These are phyloP conservation scores for Electrophaes corylata DNA, from an alignment of 2,888 invertebrate genomes.

Conservation along the genomic window DNA sequence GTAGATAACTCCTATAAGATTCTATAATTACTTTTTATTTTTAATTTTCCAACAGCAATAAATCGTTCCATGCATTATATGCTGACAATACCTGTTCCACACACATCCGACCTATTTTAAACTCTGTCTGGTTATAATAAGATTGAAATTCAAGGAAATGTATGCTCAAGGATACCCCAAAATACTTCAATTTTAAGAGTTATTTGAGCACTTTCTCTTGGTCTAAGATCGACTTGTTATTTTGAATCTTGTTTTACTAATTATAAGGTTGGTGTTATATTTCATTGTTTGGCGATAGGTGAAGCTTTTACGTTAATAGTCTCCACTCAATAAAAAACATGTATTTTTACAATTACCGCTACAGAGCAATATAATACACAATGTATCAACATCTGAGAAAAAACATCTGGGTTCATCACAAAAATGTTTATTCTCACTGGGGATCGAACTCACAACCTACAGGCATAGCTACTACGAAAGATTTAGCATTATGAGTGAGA, in stretches of 20 bases:
- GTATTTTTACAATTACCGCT: too few relatives aligned
- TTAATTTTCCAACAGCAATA: slow-evolving; percentile 23
- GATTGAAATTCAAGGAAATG: not conserved
- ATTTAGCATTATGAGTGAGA: too few relatives aligned
- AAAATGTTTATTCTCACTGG: too few relatives aligned
- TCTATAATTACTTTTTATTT: slow-evolving; percentile 30
- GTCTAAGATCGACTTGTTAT: slow-evolving; percentile 2
- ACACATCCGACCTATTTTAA: slow-evolving; percentile 5
- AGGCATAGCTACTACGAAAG: too few relatives aligned
- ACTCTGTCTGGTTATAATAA: slow-evolving; percentile 5
- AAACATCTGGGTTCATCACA: too few relatives aligned
- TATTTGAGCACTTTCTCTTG: slow-evolving; percentile 27
- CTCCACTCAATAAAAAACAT: not conserved
- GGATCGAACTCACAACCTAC: too few relatives aligned
- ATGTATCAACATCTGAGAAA: too few relatives aligned
- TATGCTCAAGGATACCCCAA: slow-evolving; percentile 19
- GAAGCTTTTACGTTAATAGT: not conserved
- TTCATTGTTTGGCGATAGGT: slow-evolving; percentile 6
- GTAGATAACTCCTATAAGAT: slow-evolving; percentile 7
- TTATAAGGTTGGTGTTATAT: slow-evolving; percentile 3
- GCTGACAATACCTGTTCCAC: slow-evolving; percentile 18
- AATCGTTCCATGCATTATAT: slow-evolving; percentile 23
- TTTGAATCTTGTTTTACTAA: slow-evolving; percentile 6
- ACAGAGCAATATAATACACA: too few relatives aligned
- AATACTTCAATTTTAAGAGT: slow-evolving; percentile 22